Conservation (phyloP, 35 echinoderm and acorn worm species). For the Apostichopus japonicus region DNA sequence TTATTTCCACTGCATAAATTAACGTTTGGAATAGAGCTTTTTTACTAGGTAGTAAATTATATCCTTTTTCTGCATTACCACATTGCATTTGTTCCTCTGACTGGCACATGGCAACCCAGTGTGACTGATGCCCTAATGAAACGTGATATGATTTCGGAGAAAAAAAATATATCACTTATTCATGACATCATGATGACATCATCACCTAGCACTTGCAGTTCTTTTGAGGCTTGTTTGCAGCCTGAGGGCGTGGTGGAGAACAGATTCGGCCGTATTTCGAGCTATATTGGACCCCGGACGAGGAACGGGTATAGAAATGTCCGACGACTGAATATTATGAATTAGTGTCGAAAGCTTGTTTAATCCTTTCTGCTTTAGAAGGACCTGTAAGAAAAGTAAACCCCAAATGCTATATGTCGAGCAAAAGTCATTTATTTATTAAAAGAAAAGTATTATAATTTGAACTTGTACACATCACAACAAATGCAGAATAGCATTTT, state of each 20-base stretch:
- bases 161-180: too few relatives aligned
- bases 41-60: too few relatives aligned
- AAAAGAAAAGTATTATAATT: background rate
- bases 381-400: conserved; percentile 49
- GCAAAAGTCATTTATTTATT: background rate
- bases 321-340: conserved; percentile 69
- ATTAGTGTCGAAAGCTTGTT: conserved; percentile 74
- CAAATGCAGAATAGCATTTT: too few relatives aligned
- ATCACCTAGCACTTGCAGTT: conserved; percentile 76
- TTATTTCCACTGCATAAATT: too few relatives aligned
- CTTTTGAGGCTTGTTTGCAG: conserved; percentile 74
- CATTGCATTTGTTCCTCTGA: too few relatives aligned
- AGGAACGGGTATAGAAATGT: conserved; percentile 62
- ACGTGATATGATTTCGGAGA: too few relatives aligned
- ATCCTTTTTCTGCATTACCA: too few relatives aligned
- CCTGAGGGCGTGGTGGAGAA: conserved; percentile 73
- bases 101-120: too few relatives aligned
- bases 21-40: too few relatives aligned
- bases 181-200: background rate
- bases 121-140: too few relatives aligned
- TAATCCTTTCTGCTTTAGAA: conserved; percentile 64
- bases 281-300: conserved; percentile 64
- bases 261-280: conserved; percentile 74
- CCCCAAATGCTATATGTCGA: background rate
- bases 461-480: background rate